phyloP scores from a whole-genome alignment of 2,888 invertebrate species.

The Drosophila formosana region DNA sequence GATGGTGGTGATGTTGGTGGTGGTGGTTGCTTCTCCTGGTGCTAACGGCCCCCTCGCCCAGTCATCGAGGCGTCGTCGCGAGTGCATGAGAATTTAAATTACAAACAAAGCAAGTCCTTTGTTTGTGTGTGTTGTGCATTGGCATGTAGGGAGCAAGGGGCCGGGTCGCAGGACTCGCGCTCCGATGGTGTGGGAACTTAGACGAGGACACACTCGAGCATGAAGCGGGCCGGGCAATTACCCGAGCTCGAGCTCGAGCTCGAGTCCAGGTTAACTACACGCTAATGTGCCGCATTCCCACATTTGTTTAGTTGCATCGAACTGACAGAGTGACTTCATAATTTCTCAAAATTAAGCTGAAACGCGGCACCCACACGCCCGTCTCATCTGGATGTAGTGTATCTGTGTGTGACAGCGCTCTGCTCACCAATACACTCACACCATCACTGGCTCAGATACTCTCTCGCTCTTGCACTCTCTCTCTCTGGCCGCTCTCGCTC shows the following conservation, averaged over 20 bases:
- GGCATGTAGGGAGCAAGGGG: slow-evolving; percentile 59
- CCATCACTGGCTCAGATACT: slow-evolving; percentile 17
- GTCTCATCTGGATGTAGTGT: slow-evolving; percentile 41
- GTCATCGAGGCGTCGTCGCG: slow-evolving; percentile 27
- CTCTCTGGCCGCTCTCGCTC: slow-evolving; percentile 9
- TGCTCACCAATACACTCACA: slow-evolving; percentile 10
- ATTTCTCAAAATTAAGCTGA: slow-evolving; percentile 41
- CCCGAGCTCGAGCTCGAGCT: slow-evolving; percentile 49
- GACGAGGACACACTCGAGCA: slow-evolving; percentile 70
- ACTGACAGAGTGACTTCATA: slow-evolving; percentile 48
- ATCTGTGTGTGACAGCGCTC: slow-evolving; percentile 14
- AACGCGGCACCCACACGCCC: slow-evolving; percentile 43
- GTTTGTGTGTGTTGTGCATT: slow-evolving; percentile 63
- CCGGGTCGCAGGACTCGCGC: slow-evolving; percentile 56
- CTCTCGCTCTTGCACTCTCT: slow-evolving; percentile 21
- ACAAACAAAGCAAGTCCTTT: slow-evolving; percentile 68
- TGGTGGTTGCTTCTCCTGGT: slow-evolving; percentile 46
- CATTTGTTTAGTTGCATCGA: slow-evolving; percentile 37
- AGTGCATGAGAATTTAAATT: slow-evolving; percentile 79
- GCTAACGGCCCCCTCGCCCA: slow-evolving; percentile 50
- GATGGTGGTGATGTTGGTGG: slow-evolving; percentile 13
- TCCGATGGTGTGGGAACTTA: slow-evolving; percentile 71
- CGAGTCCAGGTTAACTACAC: slow-evolving; percentile 54
- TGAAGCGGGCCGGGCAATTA: slow-evolving; percentile 68
- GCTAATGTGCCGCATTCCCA: slow-evolving; percentile 69